Evolutionary conservation across 30 jellyfish, hydroid and myxozoan genomes (phyloP).

Genomic region (Pseudorhiza aurosa): DNA sequence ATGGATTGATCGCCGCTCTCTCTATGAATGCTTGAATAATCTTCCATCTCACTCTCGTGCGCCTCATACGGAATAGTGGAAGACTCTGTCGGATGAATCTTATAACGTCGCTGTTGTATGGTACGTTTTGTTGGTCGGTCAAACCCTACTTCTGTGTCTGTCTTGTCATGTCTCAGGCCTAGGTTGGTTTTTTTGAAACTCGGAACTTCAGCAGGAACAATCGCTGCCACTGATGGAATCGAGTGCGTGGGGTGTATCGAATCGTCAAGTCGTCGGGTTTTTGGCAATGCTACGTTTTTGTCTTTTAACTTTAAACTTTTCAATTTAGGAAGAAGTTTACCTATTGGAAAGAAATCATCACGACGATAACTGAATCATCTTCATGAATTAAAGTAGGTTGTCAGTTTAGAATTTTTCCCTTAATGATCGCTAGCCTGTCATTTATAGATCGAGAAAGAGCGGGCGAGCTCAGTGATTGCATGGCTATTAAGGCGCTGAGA

Average conservation of each 20-base stretch:
- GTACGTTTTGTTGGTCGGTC: constrained; percentile 58
- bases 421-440: too few species aligned
- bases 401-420: too few species aligned
- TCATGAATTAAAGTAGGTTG: too few species aligned
- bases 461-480: too few species aligned
- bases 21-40: too few species aligned
- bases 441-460: too few species aligned
- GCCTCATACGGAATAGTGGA: background rate
- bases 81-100: background rate
- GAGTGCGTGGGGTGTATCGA: constrained; percentile 11
- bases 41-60: background rate
- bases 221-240: constrained; percentile 52
- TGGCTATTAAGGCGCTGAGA: too few species aligned
- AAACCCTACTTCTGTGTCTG: background rate
- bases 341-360: constrained; percentile 5
- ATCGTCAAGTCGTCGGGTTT: constrained; percentile 47
- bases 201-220: constrained; percentile 63
- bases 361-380: too few species aligned
- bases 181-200: constrained; percentile 19
- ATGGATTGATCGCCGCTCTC: background rate
- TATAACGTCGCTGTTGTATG: background rate
- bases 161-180: constrained; percentile 22
- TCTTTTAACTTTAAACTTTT: constrained; percentile 16
- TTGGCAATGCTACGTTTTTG: constrained; percentile 46
- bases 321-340: constrained; percentile 51